Base-by-base conservation (phyloP, 1,140 invertebrate genomes). In the Luehdorfia chinensis region DNA sequence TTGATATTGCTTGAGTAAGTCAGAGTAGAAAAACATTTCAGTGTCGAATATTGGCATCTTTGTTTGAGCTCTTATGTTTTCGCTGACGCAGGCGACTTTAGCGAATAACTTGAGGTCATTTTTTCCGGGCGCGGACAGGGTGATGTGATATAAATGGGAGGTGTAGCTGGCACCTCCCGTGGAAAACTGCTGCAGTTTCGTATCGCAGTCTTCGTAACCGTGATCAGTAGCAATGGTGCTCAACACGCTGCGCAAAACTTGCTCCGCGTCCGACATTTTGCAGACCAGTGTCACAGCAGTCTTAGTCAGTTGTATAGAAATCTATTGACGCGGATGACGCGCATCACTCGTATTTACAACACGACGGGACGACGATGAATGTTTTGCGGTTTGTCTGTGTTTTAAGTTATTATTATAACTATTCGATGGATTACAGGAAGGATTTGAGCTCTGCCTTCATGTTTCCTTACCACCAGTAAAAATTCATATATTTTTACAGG, bases 101-200 rank as follows among this genome's bases (percentile, higher is more conserved):
- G 65, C 61, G 37, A 81, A 81, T 2, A 81, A 15, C 7, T 64
- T 62, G 0, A 79, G 18, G 1, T 64, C 58, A 19, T 59, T 39
- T 19, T 54, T 66, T 1, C 14, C 51, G 5, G 50, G 18, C 14
- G 47, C 47, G 0, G 49, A 37, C 2, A 71, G 43, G 1, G 51
- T 68, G 1, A 56, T 57, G 2, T 34, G 18, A 19, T 50, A 75
- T 2, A 77, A 15, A 4, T 37, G 31, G 4, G 69, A 66, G 4
- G 66, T 67, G 28, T 59, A 74, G 21, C 74, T 75, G 0, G 65
- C 71, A 1, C 74, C 74, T 1, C 47, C 64, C 11, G 41, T 57
- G 12, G 63, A 47, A 32, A 56, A 53, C 1, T 37, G 37, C 28
- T 63, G 50, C 0, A 61, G 14, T 2, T 28, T 28, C 1, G 57